Conservation (phyloP, 2,797 vertebrate genomes). For the Saxicola maurus region DNA sequence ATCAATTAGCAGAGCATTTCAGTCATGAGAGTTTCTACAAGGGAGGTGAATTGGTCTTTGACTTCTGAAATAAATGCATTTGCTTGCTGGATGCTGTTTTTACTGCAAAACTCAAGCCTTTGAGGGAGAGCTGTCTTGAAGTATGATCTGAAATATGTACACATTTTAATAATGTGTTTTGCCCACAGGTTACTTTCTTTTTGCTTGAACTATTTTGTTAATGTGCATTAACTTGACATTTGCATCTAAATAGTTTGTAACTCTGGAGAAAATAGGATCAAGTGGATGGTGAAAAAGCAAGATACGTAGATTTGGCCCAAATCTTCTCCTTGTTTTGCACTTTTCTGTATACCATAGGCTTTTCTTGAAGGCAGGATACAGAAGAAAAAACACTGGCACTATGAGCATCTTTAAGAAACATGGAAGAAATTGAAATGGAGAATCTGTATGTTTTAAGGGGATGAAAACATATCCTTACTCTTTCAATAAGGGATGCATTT, state of each 20-base stretch:
- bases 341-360: not conserved
- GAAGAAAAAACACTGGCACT: not conserved
- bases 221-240: not conserved
- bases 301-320: rapidly evolving
- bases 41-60: not conserved
- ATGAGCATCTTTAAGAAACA: not conserved
- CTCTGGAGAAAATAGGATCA: not conserved
- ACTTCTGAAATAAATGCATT: not conserved
- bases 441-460: not conserved
- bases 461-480: not conserved
- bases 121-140: not conserved
- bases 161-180: not conserved
- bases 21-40: not conserved
- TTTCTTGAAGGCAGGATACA: not conserved
- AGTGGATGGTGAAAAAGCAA: not conserved
- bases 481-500: not conserved
- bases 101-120: not conserved
- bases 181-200: not conserved
- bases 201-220: not conserved
- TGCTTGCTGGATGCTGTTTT: not conserved
- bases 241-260: not conserved
- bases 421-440: not conserved
- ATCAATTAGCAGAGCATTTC: not conserved
- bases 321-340: not conserved
- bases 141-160: not conserved